Conservation (phyloP, 2,797 vertebrate genomes). For the Hippopotamyrus pictus region DNA sequence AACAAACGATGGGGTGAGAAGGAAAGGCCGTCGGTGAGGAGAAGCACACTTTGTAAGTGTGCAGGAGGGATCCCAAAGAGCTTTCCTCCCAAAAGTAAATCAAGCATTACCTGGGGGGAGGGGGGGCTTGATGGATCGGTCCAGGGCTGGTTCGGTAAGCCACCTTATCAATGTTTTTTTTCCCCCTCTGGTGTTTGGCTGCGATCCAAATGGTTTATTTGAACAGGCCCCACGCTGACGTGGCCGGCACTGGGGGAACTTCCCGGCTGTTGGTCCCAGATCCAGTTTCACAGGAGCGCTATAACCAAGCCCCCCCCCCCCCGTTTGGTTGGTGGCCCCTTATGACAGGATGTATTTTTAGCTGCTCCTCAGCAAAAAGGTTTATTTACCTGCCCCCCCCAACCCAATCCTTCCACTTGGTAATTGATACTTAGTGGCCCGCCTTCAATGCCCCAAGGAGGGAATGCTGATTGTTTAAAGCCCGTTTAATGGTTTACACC, state of each 20-base stretch:
- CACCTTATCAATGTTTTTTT: constrained; percentile 53
- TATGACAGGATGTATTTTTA: constrained; percentile 39
- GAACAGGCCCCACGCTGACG: constrained; percentile 50
- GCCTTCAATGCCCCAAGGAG: constrained; percentile 7
- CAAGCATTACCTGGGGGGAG: constrained; percentile 51
- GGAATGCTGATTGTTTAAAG: constrained; percentile 20
- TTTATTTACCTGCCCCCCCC: constrained; percentile 34
- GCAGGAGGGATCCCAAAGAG: constrained; percentile 58
- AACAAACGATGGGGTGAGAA: constrained; percentile 58
- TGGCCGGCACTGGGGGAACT: constrained; percentile 55
- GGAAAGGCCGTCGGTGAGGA: constrained; percentile 50
- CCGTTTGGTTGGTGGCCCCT: constrained; percentile 37
- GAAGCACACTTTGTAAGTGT: constrained; percentile 54
- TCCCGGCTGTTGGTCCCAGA: constrained; percentile 45
- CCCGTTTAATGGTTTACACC: constrained; percentile 23
- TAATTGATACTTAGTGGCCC: constrained; percentile 19
- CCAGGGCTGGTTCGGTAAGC: constrained; percentile 44
- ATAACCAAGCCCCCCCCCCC: constrained; percentile 34
- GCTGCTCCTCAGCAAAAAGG: constrained; percentile 32
- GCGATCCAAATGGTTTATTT: constrained; percentile 58
- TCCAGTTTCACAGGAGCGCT: constrained; percentile 47
- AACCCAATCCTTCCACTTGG: background rate
- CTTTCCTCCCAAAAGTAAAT: constrained; percentile 54
- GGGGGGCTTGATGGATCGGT: constrained; percentile 53
- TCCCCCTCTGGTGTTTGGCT: constrained; percentile 45